A percentile compares a stretch with the other conserved stretches of the same genome.
Conservation (phyloP, 1,140 invertebrate species). For the Zaprionus gabonicus region DNA sequence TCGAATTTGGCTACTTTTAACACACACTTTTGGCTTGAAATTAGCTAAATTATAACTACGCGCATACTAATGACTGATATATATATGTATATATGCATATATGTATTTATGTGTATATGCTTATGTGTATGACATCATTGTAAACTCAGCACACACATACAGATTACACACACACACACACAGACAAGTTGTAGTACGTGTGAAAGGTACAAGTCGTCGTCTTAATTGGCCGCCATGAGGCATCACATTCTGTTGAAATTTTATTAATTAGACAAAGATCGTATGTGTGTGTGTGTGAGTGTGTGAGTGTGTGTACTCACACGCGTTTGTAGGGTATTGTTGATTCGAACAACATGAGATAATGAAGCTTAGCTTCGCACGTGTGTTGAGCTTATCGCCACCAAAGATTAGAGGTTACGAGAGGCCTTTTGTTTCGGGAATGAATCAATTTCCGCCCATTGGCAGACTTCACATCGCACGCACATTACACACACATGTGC, state of each 20-base stretch:
- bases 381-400: conserved; percentile 27
- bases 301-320: not conserved
- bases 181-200: no score
- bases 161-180: not conserved
- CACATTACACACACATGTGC: not conserved
- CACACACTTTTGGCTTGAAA: not conserved
- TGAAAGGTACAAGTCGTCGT: conserved; percentile 3
- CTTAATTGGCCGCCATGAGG: conserved; percentile 43
- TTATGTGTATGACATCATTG: conserved; percentile 41
- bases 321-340: not conserved
- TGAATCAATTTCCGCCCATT: conserved; percentile 42
- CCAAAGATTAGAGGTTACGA: conserved; percentile 2
- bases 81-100: not conserved
- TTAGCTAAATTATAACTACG: not conserved
- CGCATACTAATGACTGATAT: not conserved
- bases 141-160: conserved; percentile 6
- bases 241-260: conserved; percentile 54
- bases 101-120: not conserved
- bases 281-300: not conserved
- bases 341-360: not conserved
- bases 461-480: not conserved
- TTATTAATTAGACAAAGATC: conserved; percentile 56
- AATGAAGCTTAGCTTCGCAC: conserved; percentile 6
- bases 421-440: conserved; percentile 7
- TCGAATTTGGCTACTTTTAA: not conserved